Conservation (phyloP, 2,113 vertebrate species). For the Spilogale gracilis region DNA sequence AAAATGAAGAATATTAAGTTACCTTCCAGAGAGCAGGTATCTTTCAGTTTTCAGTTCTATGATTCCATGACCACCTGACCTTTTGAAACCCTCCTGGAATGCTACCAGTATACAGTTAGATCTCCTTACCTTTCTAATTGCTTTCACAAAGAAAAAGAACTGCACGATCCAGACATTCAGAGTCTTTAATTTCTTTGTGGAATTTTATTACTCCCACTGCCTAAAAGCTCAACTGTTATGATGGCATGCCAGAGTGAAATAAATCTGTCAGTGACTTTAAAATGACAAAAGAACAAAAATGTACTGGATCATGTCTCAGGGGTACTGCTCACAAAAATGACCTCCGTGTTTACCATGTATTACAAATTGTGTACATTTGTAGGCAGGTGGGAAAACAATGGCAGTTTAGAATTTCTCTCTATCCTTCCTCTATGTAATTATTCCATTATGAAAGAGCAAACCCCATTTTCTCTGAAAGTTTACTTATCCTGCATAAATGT, state of each 20-base stretch:
- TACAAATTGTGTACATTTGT: background rate
- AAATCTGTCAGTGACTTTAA: conserved; percentile 31
- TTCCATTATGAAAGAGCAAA: background rate
- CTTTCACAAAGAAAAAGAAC: conserved; percentile 44
- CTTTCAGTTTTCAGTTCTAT: background rate
- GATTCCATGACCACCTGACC: conserved; percentile 4
- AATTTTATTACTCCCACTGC: conserved; percentile 51
- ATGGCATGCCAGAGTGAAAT: conserved; percentile 15
- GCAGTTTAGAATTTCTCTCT: background rate
- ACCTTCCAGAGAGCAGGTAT: conserved; percentile 13
- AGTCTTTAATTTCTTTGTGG: conserved; percentile 58
- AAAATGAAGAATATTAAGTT: background rate
- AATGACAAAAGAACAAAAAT: conserved; percentile 12
- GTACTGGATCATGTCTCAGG: background rate
- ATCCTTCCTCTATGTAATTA: background rate
- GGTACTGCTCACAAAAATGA: background rate
- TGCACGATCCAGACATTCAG: background rate
- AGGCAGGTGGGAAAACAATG: background rate
- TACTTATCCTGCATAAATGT: conserved; percentile 33
- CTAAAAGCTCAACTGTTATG: background rate
- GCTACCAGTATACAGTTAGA: background rate
- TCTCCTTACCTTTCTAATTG: conserved; percentile 30
- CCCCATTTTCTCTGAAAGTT: conserved; percentile 6
- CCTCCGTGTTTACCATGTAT: background rate
- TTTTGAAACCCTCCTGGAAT: conserved; percentile 22